These are phyloP conservation scores for Sparus aurata DNA, from an alignment of 2,797 vertebrate species.

Conservation along the genomic window DNA sequence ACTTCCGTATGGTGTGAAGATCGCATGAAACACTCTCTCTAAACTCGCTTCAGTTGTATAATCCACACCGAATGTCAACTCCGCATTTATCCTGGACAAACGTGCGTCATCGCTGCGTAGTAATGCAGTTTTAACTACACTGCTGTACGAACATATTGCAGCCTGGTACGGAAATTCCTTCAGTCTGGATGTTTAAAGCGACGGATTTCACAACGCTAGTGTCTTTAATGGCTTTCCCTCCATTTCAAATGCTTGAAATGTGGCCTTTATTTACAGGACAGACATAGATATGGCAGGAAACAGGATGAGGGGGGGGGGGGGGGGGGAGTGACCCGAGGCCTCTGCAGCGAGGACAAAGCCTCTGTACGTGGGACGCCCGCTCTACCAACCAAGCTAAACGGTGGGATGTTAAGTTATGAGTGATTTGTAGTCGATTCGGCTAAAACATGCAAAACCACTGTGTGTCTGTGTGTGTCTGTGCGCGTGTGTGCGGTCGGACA, in stretches of 20 bases:
- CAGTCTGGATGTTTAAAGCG: not conserved
- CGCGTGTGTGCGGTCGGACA: not conserved
- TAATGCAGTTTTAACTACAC: not conserved
- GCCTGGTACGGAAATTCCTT: not conserved
- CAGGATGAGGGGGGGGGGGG: too few relatives aligned
- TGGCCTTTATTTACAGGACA: too few relatives aligned
- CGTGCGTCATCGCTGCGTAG: not conserved
- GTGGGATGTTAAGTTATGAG: not conserved
- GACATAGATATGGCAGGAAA: too few relatives aligned
- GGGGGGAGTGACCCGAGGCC: too few relatives aligned
- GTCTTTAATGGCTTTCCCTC: not conserved
- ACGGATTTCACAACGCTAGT: not conserved
- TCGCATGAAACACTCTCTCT: too few relatives aligned
- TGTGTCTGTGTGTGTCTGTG: not conserved
- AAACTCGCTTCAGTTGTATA: not conserved
- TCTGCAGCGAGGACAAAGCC: too few relatives aligned
- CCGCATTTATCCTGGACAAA: not conserved
- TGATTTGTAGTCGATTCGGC: slow-evolving; percentile 15
- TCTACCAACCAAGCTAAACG: too few relatives aligned
- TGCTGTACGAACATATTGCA: not conserved
- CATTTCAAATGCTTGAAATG: too few relatives aligned
- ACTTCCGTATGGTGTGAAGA: too few relatives aligned
- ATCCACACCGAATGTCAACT: not conserved
- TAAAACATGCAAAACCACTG: slow-evolving; percentile 18
- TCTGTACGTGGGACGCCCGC: too few relatives aligned